Evolutionary conservation across 2,888 invertebrate genomes (phyloP).

Genomic region (Lamellibrachia satsuma): DNA sequence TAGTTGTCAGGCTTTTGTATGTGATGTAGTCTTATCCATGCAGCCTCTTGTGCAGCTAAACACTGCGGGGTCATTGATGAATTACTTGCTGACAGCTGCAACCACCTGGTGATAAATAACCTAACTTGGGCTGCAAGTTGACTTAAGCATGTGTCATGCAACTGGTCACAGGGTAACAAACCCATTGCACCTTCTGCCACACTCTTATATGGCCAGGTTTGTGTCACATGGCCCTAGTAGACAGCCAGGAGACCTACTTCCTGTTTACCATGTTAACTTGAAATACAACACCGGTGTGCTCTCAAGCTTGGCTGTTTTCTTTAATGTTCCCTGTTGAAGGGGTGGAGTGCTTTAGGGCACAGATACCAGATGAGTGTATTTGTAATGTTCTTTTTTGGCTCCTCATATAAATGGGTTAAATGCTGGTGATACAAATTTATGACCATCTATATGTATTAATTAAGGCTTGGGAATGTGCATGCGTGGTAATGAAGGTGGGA

Average conservation of each 20-base stretch:
- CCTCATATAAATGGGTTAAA: neutral
- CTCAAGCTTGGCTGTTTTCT: neutral
- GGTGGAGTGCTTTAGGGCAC: neutral
- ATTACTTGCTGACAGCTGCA: neutral
- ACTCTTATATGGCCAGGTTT: neutral
- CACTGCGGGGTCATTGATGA: neutral
- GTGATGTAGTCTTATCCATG: neutral
- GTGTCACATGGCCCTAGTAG: neutral
- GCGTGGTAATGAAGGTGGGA: no score
- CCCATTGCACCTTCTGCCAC: neutral
- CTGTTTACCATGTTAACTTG: neutral
- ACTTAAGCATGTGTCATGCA: no score
- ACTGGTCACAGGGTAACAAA: no score
- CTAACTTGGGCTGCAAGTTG: no score
- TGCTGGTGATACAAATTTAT: no score
- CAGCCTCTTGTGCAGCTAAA: neutral
- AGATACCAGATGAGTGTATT: neutral
- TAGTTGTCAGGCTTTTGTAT: neutral
- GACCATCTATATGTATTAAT: no score
- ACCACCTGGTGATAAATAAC: neutral
- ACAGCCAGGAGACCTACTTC: neutral
- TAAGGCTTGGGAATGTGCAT: no score
- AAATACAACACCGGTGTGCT: neutral
- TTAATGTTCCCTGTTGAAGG: neutral
- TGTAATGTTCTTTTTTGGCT: neutral